Conservation (phyloP, 2,888 invertebrate species). For the Idaea straminata region DNA sequence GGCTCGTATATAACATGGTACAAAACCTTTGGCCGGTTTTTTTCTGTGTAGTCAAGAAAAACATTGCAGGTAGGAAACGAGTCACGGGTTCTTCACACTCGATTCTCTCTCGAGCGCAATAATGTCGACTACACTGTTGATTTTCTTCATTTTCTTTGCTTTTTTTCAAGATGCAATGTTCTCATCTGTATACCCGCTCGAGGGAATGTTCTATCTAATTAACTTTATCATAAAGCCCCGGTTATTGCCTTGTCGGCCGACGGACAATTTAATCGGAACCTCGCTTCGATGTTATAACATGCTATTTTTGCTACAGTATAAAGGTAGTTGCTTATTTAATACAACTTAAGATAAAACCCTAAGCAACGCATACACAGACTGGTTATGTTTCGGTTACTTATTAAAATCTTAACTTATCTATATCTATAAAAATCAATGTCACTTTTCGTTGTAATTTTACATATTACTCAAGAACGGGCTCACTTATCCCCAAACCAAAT, state of each 20-base stretch:
- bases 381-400: too few species aligned
- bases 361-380: background rate
- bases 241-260: constrained; percentile 66
- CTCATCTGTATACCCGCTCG: constrained; percentile 68
- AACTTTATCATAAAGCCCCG: constrained; percentile 74
- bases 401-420: too few species aligned
- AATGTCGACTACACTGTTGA: constrained; percentile 38
- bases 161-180: constrained; percentile 46
- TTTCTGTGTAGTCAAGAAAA: background rate
- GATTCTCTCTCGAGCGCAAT: constrained; percentile 19
- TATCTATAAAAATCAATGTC: too few species aligned
- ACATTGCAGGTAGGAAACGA: background rate
- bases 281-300: constrained; percentile 46
- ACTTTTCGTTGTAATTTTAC: too few species aligned
- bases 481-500: too few species aligned
- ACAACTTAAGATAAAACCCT: background rate
- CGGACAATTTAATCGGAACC: constrained; percentile 60
- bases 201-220: constrained; percentile 76
- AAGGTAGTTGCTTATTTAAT: constrained; percentile 19
- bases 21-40: background rate
- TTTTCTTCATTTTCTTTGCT: constrained; percentile 49
- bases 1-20: too few species aligned
- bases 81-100: constrained; percentile 19
- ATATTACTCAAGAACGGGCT: too few species aligned
- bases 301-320: constrained; percentile 37